Percentiles rank a stretch among this genome's conserved stretches.
These are phyloP conservation scores for Nixonia krombeini DNA, from an alignment of 1,140 invertebrate genomes.

Conservation along the genomic window DNA sequence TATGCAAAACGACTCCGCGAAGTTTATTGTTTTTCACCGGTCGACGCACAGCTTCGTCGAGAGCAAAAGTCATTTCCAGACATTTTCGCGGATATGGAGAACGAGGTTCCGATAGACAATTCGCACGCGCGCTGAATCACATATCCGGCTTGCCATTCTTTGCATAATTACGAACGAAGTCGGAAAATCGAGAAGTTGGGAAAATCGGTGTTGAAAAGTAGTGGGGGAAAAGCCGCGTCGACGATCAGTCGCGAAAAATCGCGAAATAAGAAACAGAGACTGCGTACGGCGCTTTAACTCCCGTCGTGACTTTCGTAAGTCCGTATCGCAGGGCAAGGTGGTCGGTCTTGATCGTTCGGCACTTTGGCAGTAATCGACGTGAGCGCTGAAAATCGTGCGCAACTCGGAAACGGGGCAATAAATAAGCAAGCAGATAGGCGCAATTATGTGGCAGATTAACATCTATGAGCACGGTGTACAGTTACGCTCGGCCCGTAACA, in stretches of 20 bases:
- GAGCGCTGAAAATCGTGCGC: constrained; percentile 33
- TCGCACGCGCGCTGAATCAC: too few species aligned
- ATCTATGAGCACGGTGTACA: constrained; percentile 39
- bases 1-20: constrained; percentile 7
- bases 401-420: constrained; percentile 28
- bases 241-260: too few species aligned
- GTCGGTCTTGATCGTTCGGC: not conserved
- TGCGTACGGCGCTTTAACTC: not conserved
- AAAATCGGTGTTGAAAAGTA: too few species aligned
- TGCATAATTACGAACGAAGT: too few species aligned
- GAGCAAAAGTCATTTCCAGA: constrained; percentile 1
- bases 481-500: constrained; percentile 9
- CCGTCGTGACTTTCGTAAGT: not conserved
- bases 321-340: not conserved
- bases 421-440: constrained; percentile 37
- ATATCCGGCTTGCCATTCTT: too few species aligned
- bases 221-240: too few species aligned
- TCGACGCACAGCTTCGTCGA: not conserved
- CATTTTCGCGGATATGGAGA: not conserved
- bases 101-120: too few species aligned
- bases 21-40: not conserved
- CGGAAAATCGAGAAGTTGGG: too few species aligned
- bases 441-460: constrained; percentile 45
- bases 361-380: not conserved
- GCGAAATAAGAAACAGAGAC: too few species aligned